A percentile compares a stretch with the other conserved stretches of the same genome.
phyloP scores from a whole-genome alignment of 2,888 invertebrate species.

The Fissipunctia ypsillon region DNA sequence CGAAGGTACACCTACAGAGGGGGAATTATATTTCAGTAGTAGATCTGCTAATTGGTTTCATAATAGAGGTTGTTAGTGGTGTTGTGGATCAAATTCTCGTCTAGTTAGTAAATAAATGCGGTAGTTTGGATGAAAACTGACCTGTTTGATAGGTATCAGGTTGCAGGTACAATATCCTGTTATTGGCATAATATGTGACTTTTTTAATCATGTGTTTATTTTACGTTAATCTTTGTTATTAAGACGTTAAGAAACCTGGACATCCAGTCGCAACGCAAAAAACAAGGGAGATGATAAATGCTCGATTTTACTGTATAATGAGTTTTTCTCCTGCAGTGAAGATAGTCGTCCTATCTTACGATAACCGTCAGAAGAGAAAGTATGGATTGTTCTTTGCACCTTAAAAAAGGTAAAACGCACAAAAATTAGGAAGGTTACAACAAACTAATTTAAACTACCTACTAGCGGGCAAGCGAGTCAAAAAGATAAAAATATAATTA shows the following conservation, averaged over 20 bases:
- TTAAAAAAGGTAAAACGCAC: background rate
- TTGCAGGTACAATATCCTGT: background rate
- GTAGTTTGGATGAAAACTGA: background rate
- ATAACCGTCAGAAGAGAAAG: background rate
- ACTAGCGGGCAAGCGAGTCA: background rate
- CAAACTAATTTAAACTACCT: background rate
- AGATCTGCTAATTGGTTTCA: slow-evolving; percentile 24
- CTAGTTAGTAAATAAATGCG: background rate
- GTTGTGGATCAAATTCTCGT: slow-evolving; percentile 3
- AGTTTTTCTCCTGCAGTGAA: background rate
- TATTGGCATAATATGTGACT: no score
- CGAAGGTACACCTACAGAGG: background rate
- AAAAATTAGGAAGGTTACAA: background rate
- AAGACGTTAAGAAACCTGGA: background rate
- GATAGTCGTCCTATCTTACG: background rate
- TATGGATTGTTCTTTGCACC: background rate
- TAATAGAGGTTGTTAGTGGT: slow-evolving; percentile 11
- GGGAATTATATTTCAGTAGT: slow-evolving; percentile 22
- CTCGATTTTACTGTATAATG: background rate
- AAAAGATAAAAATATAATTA: slow-evolving; percentile 63
- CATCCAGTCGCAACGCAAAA: background rate
- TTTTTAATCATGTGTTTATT: background rate
- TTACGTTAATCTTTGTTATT: background rate
- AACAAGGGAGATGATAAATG: background rate
- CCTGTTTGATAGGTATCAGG: background rate